Conservation (phyloP, 2,797 vertebrate genomes). For the Cirrhinus mrigala region DNA sequence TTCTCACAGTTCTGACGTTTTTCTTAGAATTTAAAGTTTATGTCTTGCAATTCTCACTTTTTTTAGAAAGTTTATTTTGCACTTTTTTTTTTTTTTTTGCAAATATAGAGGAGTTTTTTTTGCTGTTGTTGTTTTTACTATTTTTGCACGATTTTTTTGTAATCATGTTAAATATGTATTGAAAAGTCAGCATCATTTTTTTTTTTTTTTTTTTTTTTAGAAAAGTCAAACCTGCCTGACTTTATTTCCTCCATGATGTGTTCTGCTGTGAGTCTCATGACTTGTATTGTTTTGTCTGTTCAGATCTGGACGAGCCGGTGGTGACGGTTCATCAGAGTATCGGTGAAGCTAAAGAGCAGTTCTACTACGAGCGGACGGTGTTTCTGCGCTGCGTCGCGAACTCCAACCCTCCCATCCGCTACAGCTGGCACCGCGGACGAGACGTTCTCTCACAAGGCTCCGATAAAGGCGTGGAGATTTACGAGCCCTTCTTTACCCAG, state of each 20-base stretch:
- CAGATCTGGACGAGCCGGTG: constrained; percentile 94
- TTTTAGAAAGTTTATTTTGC: too few relatives aligned
- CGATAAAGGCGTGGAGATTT: constrained; percentile 98
- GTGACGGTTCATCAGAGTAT: constrained; percentile 99
- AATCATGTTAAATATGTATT: too few relatives aligned
- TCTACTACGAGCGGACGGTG: constrained; percentile 97
- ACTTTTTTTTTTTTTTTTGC: too few relatives aligned
- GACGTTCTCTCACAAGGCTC: constrained; percentile 94
- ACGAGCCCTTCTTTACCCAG: constrained; percentile 99
- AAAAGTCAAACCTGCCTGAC: too few relatives aligned
- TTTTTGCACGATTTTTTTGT: too few relatives aligned
- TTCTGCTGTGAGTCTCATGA: neutral
- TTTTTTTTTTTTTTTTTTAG: too few relatives aligned
- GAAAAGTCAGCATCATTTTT: too few relatives aligned
- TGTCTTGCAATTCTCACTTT: too few relatives aligned
- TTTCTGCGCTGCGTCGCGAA: constrained; percentile 97
- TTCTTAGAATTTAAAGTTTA: neutral
- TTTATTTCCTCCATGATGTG: neutral
- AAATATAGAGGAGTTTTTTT: too few relatives aligned
- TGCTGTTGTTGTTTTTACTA: too few relatives aligned
- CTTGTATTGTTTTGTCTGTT: neutral
- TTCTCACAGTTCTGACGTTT: neutral
- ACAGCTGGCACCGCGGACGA: constrained; percentile 94
- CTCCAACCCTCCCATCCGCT: constrained; percentile 95
- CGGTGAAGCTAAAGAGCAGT: constrained; percentile 98